Base-by-base conservation (phyloP, 2,888 invertebrate genomes). In the Ferdinandea cuprea region DNA sequence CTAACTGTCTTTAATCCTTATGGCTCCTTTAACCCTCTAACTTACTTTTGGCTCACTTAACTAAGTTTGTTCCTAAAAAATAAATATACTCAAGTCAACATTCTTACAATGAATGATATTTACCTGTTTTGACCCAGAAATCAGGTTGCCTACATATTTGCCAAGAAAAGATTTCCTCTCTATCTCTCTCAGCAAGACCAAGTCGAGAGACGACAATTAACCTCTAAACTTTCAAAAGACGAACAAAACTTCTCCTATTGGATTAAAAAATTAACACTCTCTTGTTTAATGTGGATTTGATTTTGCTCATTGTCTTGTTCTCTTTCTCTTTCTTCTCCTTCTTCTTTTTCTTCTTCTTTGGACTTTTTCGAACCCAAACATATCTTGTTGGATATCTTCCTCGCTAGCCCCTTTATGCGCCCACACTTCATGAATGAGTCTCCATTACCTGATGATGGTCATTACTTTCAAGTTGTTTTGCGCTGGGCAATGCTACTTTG, bases 371-470 rank as follows among this genome's bases (percentile, higher is more conserved):
- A 58, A 58, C 21, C 25, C 37, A 65, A 71, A 69, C 40, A 50
- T 52, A 17, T 52, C 50, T 28, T 72, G 19, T 19, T 7, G 19
- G 21, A 30, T 30, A 35, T 21, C 42, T 19, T 30, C 35, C 25
- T 9, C 17, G 35, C n/a, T n/a, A 42, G 25, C 6, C 3, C 1
- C n/a, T 35, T 32, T 2, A 19, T n/a, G 19, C 19, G 11, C 11
- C 30, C n/a, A 52, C 37, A 50, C 78, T 78, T 65, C 66, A 50
- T 72, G 69, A 77, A 81, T 65, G 77, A 59, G 65, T 78, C 81
- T 83, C 78, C 78, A 83, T 83, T 83, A 83, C 83, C 83, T 83
- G 83, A 83, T 72, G 83, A 78, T 78, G 72, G 72, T 83, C 78
- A 83, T 81, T 83, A 78, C 83, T 72, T 77, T 83, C 56, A 72